Evolutionary conservation across 2,888 invertebrate genomes (phyloP).

Genomic region (Papilio gigon): DNA sequence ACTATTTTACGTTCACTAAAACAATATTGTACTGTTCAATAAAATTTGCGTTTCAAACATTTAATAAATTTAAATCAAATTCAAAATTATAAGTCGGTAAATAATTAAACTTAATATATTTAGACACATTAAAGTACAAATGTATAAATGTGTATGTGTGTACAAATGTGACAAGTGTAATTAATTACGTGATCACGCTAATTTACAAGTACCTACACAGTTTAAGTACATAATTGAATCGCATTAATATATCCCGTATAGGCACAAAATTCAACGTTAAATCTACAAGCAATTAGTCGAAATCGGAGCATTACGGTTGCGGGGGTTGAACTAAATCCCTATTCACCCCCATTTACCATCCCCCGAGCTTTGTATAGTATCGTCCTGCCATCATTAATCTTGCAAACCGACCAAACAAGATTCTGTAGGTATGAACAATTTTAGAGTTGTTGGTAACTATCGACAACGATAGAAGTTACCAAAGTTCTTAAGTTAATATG

Average conservation of each 20-base stretch:
- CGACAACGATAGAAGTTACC: slow-evolving; percentile 44
- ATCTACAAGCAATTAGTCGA: slow-evolving; percentile 64
- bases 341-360: slow-evolving; percentile 46
- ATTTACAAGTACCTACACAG: slow-evolving; percentile 45
- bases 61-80: not conserved
- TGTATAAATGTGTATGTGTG: too few species aligned
- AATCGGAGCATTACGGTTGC: slow-evolving; percentile 54
- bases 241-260: slow-evolving; percentile 62
- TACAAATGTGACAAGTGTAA: slow-evolving; percentile 36
- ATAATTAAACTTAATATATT: slow-evolving; percentile 30
- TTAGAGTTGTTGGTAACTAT: slow-evolving; percentile 66
- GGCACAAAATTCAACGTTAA: slow-evolving; percentile 54
- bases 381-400: slow-evolving; percentile 77
- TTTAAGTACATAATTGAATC: slow-evolving; percentile 57
- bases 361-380: slow-evolving; percentile 57
- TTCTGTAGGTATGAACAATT: slow-evolving; percentile 57
- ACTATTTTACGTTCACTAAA: too few species aligned
- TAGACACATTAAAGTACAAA: not conserved
- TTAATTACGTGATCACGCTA: slow-evolving; percentile 42
- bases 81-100: slow-evolving; percentile 22
- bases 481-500: too few species aligned
- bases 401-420: slow-evolving; percentile 71
- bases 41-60: not conserved
- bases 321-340: slow-evolving; percentile 57
- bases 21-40: not conserved